These are phyloP conservation scores for Catocala fraxini DNA, from an alignment of 2,888 invertebrate genomes.

Conservation along the genomic window DNA sequence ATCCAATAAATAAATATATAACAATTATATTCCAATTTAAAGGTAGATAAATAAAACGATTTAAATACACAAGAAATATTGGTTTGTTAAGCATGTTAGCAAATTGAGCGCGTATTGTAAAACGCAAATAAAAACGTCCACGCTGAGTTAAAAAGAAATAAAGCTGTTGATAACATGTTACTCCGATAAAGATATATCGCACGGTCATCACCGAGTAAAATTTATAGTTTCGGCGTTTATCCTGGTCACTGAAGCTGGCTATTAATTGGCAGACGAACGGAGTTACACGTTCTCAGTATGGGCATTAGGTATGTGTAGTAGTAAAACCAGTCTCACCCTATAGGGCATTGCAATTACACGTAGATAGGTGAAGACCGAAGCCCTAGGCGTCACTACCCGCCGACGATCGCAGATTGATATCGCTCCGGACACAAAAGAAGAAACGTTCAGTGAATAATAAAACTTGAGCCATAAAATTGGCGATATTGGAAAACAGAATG, in stretches of 20 bases:
- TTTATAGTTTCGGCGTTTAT: slow-evolving; percentile 69
- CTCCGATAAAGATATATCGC: slow-evolving; percentile 60
- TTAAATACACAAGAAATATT: slow-evolving; percentile 28
- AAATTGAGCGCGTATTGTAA: slow-evolving; percentile 34
- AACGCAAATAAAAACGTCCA: slow-evolving; percentile 42
- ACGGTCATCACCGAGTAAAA: slow-evolving; percentile 56
- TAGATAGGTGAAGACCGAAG: slow-evolving; percentile 70
- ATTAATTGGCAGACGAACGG: slow-evolving; percentile 76
- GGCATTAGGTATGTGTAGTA: slow-evolving; percentile 73
- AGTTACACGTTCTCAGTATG: slow-evolving; percentile 71
- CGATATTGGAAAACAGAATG: slow-evolving; percentile 14
- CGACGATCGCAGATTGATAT: slow-evolving; percentile 81
- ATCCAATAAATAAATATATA: no score
- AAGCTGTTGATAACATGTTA: slow-evolving; percentile 52
- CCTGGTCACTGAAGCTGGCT: slow-evolving; percentile 60
- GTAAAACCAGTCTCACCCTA: slow-evolving; percentile 74
- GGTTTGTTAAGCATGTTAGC: slow-evolving; percentile 29
- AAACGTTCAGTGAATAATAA: slow-evolving; percentile 80
- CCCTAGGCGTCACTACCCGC: slow-evolving; percentile 71
- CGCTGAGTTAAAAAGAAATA: slow-evolving; percentile 43
- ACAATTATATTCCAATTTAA: slow-evolving; percentile 3
- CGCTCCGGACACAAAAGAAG: slow-evolving; percentile 78
- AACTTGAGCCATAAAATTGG: slow-evolving; percentile 56
- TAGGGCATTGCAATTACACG: slow-evolving; percentile 77
- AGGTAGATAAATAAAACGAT: slow-evolving; percentile 7